These are phyloP conservation scores for Sebastes itinus DNA, from an alignment of 2,797 vertebrate genomes.

Conservation along the genomic window DNA sequence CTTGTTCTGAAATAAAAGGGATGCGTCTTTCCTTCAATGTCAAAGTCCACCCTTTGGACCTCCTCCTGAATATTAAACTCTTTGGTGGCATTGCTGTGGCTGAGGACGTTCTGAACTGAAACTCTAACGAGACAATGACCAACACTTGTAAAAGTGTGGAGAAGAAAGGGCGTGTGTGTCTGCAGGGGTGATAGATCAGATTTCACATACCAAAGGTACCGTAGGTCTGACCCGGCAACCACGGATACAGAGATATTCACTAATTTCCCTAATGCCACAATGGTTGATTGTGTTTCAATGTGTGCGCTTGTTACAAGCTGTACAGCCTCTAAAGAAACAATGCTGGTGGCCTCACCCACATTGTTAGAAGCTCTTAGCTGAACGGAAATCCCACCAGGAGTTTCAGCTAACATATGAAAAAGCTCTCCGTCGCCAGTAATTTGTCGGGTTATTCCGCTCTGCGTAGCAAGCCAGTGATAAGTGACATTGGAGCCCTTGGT, in stretches of 20 bases:
- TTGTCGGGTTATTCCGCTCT: slow-evolving; percentile 19
- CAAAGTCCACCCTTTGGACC: slow-evolving; percentile 71
- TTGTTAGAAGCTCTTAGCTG: slow-evolving; percentile 77
- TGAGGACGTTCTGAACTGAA: slow-evolving; percentile 75
- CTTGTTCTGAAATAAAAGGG: slow-evolving; percentile 69
- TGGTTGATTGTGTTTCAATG: slow-evolving; percentile 44
- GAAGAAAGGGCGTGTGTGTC: slow-evolving; percentile 68
- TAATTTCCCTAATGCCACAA: slow-evolving; percentile 57
- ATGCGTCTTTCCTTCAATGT: slow-evolving; percentile 48
- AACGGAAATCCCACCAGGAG: slow-evolving; percentile 67
- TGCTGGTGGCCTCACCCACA: slow-evolving; percentile 62
- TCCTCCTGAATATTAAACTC: slow-evolving; percentile 76
- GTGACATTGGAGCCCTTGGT: slow-evolving; percentile 78
- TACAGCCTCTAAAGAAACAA: slow-evolving; percentile 66
- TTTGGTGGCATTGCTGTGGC: slow-evolving; percentile 64
- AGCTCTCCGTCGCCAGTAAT: slow-evolving; percentile 37
- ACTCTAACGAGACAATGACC: slow-evolving; percentile 68
- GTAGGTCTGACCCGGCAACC: slow-evolving; percentile 74
- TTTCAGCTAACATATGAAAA: slow-evolving; percentile 63
- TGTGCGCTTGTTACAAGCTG: slow-evolving; percentile 61
- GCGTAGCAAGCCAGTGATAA: slow-evolving; percentile 74
- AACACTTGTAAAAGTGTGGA: slow-evolving; percentile 65
- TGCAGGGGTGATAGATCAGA: slow-evolving; percentile 30
- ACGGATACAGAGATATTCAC: slow-evolving; percentile 75
- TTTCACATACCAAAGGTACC: slow-evolving; percentile 78